Evolutionary conservation across 2,113 vertebrate species (phyloP), one percentile per base, ranked within the genome.

Genomic region (Dicaeum eximium): DNA sequence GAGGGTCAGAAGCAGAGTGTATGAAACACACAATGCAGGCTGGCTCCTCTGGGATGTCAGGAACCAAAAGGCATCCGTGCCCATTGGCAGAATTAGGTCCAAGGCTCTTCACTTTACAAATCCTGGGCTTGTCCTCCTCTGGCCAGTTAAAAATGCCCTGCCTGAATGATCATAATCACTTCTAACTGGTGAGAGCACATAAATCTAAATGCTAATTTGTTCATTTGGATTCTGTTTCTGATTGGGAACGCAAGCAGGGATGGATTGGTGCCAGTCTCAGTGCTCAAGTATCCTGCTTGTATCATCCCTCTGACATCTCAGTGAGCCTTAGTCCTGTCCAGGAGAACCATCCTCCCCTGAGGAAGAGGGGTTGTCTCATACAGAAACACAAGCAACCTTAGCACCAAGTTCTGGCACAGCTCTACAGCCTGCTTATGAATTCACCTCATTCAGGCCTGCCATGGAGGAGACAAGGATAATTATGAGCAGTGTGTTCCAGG

Each of bases 1-100:
- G 78, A 95, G 87, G 94, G 93, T 93, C 94, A 95, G 86, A 81
- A 65, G 73, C 75, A 87, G 45, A 93, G 11, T 64, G 78, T 48
- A 79, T 3, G 35, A 89, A 92, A 71, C 65, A 40, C 70, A 54
- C 72, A 50, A 48, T 13, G 37, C 89, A 51, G 73, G 61, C 89
- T 89, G 80, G 23, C 69, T 93, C 93, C 86, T 86, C 86, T 35
- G 91, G 73, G 87, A 73, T 15, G 5, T 27, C 71, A 71, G 56
- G 10, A 90, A 80, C 48, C 85, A 64, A 83, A 75, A 91, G 79
- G 56, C 64, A 83, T 61, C 51, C 71, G 30, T 80, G 51, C 66
- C 85, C 71, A 42, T 4, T n/a, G 67, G 60, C 69, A 94, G 69
- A 89, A 95, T 45, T 33, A 88, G 92, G 86, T 84, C 73, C 57